A percentile compares a stretch with the other conserved stretches of the same genome.
Evolutionary conservation across 1,140 invertebrate species (phyloP).

Genomic region (Zophobas morio): DNA sequence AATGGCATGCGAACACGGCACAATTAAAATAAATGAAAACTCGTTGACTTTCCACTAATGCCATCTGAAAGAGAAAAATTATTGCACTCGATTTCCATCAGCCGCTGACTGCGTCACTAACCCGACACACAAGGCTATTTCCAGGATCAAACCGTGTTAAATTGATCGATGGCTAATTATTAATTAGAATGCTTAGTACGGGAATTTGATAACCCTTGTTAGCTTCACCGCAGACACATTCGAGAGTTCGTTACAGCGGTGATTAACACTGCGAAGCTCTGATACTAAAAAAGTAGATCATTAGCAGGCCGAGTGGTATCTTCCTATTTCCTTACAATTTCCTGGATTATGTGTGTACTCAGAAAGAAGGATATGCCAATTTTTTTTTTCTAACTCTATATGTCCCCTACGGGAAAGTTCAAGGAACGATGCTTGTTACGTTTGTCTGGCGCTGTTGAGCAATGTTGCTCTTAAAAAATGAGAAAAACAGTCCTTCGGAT

Average conservation of each 20-base stretch:
- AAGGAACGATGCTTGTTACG: no score
- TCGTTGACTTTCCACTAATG: slow-evolving; percentile 1
- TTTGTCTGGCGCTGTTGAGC: background rate
- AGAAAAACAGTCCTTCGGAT: background rate
- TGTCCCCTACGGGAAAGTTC: no score
- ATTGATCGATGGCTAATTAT: background rate
- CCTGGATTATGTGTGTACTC: no score
- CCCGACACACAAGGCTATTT: background rate
- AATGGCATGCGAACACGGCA: slow-evolving; percentile 41
- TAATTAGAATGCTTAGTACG: background rate
- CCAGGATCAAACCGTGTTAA: background rate
- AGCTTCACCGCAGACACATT: background rate
- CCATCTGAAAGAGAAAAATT: background rate
- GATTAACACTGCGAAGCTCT: no score
- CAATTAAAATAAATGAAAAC: slow-evolving; percentile 43
- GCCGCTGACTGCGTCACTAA: background rate
- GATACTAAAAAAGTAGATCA: no score
- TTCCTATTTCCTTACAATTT: no score
- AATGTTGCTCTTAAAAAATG: background rate
- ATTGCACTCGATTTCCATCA: background rate
- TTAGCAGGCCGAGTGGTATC: no score
- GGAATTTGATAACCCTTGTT: slow-evolving; percentile 1
- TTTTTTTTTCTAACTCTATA: no score
- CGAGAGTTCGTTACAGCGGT: no score
- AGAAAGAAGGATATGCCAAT: no score